A percentile compares a stretch with the other conserved stretches of the same genome.
Conservation (phyloP, 2,113 vertebrate species). For the Coreoperca whiteheadi region DNA sequence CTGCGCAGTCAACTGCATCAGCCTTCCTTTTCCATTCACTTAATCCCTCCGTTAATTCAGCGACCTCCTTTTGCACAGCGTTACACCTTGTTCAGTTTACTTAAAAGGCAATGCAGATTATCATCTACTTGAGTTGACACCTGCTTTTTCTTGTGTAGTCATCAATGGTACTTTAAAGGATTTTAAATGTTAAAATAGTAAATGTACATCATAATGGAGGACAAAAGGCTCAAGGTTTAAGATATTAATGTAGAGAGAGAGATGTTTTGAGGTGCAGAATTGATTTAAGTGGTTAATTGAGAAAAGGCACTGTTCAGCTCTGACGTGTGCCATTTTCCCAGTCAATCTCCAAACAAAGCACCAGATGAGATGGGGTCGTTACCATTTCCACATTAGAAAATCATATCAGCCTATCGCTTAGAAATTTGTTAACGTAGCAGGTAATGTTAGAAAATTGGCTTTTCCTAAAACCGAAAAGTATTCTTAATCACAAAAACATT, state of each 20-base stretch:
- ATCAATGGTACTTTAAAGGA: constrained; percentile 34
- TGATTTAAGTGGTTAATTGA: constrained; percentile 46
- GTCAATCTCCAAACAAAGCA: constrained; percentile 16
- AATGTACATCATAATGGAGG: constrained; percentile 10
- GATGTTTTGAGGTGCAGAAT: constrained; percentile 16
- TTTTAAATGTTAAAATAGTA: constrained; percentile 17
- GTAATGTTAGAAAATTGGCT: constrained; percentile 11
- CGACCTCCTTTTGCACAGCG: not conserved
- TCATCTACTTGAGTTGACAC: constrained; percentile 12
- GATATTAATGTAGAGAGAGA: constrained; percentile 1
- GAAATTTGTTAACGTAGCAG: constrained; percentile 9
- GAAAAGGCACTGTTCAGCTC: constrained; percentile 13
- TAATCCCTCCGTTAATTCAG: constrained; percentile 35
- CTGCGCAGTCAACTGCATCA: constrained; percentile 45
- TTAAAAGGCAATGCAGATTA: constrained; percentile 32
- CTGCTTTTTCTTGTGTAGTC: not conserved
- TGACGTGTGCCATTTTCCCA: constrained; percentile 34
- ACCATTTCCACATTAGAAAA: constrained; percentile 20
- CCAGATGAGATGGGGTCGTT: not conserved
- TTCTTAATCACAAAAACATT: constrained; percentile 24
- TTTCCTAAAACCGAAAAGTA: constrained; percentile 9
- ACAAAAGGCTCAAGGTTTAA: not conserved
- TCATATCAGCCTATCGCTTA: constrained; percentile 4
- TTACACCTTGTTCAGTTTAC: constrained; percentile 23
- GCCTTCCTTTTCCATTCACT: constrained; percentile 42